Percentiles rank a stretch among this genome's conserved stretches.
These are phyloP conservation scores for Isotomurus palustris DNA, from an alignment of 2,888 invertebrate genomes.

Conservation along the genomic window DNA sequence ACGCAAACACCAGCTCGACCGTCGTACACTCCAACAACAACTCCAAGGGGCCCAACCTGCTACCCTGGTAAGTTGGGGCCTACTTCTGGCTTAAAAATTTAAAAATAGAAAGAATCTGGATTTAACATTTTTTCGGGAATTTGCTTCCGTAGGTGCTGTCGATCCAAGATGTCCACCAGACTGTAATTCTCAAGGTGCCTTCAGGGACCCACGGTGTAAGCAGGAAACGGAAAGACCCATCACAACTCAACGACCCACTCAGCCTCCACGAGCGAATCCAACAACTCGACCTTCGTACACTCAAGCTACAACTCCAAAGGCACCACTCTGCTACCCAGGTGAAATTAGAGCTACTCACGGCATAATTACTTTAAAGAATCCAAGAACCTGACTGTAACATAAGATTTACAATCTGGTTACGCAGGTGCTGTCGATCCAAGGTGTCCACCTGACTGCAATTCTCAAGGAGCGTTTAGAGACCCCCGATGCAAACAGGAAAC, in stretches of 20 bases:
- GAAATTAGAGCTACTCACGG: background rate
- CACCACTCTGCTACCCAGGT: background rate
- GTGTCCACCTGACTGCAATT: slow-evolving; percentile 23
- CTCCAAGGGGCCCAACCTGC: background rate
- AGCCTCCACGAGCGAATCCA: background rate
- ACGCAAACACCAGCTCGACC: slow-evolving; percentile 13
- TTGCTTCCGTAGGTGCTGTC: slow-evolving; percentile 2
- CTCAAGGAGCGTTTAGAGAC: slow-evolving; percentile 11
- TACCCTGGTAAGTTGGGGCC: background rate
- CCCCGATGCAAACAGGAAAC: slow-evolving; percentile 17
- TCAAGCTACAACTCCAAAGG: background rate
- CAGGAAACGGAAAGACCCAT: slow-evolving; percentile 31
- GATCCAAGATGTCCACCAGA: slow-evolving; percentile 21
- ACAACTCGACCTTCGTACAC: slow-evolving; percentile 11
- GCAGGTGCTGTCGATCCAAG: slow-evolving; percentile 9
- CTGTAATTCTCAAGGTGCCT: slow-evolving; percentile 17
- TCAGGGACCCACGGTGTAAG: slow-evolving; percentile 1
- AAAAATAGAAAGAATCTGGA: too few relatives aligned
- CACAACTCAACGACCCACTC: slow-evolving; percentile 10
- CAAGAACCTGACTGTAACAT: too few relatives aligned
- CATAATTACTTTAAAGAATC: too few relatives aligned
- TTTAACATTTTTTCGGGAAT: too few relatives aligned
- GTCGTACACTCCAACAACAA: background rate
- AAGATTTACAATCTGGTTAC: too few relatives aligned
- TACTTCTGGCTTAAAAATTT: too few relatives aligned